Evolutionary conservation across 2,113 vertebrate species (phyloP).

Genomic region (Otocyon megalotis): DNA sequence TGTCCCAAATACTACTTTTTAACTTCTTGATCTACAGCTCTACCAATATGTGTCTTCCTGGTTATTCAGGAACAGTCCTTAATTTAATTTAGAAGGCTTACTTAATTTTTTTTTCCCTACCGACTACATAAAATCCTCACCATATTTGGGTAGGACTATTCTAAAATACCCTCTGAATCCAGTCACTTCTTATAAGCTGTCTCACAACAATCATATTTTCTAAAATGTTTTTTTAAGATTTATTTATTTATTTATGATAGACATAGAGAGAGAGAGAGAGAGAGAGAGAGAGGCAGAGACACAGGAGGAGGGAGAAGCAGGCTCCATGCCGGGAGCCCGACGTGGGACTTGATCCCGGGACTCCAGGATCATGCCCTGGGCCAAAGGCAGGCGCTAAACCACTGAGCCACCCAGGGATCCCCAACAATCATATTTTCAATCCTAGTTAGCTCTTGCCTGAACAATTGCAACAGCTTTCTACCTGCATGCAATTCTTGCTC

Average conservation of each 20-base stretch:
- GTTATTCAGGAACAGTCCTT: neutral
- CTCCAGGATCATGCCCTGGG: no score
- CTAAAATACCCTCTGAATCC: conserved; percentile 18
- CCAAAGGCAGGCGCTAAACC: no score
- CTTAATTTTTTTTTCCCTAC: neutral
- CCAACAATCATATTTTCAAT: neutral
- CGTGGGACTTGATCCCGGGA: no score
- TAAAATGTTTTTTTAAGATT: no score
- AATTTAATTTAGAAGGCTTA: neutral
- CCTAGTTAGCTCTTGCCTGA: neutral
- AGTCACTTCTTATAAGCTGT: neutral
- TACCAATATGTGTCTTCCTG: neutral
- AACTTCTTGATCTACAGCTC: neutral
- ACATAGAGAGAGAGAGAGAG: no score
- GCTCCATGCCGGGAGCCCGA: no score
- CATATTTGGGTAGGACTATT: neutral
- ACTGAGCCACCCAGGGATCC: no score
- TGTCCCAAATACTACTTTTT: neutral
- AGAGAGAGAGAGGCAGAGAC: no score
- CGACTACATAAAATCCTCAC: neutral
- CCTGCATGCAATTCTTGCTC: neutral
- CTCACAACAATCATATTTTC: neutral
- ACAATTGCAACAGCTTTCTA: neutral
- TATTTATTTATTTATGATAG: no score
- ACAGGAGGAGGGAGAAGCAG: no score